Percentiles rank a stretch among this genome's conserved stretches.
These are phyloP conservation scores for Gonioctena quinquepunctata DNA, from an alignment of 1,140 invertebrate genomes.

Conservation along the genomic window DNA sequence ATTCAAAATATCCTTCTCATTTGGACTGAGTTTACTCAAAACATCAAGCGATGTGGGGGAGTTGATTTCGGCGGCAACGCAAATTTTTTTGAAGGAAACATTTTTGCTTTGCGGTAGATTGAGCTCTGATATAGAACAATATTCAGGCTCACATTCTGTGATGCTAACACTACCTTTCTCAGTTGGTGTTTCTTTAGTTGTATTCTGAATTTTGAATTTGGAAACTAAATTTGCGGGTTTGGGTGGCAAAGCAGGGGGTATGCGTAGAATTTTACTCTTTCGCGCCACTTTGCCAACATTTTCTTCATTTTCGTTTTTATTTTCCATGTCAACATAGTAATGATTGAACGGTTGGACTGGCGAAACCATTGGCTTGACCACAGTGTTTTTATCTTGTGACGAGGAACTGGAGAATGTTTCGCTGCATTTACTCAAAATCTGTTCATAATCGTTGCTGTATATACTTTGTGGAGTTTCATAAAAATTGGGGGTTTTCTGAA, in stretches of 20 bases:
- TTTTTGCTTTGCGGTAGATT: conserved; percentile 61
- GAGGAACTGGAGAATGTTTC: conserved; percentile 43
- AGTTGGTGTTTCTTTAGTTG: conserved; percentile 25
- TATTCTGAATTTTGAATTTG: conserved; percentile 61
- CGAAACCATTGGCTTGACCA: neutral
- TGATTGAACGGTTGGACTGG: conserved; percentile 28
- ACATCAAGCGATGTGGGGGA: conserved; percentile 33
- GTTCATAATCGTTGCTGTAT: conserved; percentile 67
- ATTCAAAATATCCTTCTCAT: conserved; percentile 1
- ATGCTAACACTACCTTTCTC: conserved; percentile 35
- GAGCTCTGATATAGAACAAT: conserved; percentile 68
- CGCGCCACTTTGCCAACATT: conserved; percentile 52
- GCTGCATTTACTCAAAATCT: conserved; percentile 61
- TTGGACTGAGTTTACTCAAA: conserved; percentile 28
- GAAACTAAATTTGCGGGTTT: conserved; percentile 69
- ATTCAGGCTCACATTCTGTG: conserved; percentile 63
- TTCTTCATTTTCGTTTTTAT: conserved; percentile 40
- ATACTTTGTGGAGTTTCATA: conserved; percentile 65
- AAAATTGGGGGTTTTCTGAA: conserved; percentile 52
- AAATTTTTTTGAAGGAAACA: conserved; percentile 38
- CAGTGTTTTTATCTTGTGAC: neutral
- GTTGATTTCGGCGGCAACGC: conserved; percentile 51
- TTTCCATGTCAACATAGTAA: conserved; percentile 58
- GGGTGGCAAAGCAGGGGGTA: conserved; percentile 70
- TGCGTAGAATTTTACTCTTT: conserved; percentile 63